These are phyloP conservation scores for Cyprinodon variegatus DNA, from an alignment of 2,113 vertebrate genomes.

Conservation along the genomic window DNA sequence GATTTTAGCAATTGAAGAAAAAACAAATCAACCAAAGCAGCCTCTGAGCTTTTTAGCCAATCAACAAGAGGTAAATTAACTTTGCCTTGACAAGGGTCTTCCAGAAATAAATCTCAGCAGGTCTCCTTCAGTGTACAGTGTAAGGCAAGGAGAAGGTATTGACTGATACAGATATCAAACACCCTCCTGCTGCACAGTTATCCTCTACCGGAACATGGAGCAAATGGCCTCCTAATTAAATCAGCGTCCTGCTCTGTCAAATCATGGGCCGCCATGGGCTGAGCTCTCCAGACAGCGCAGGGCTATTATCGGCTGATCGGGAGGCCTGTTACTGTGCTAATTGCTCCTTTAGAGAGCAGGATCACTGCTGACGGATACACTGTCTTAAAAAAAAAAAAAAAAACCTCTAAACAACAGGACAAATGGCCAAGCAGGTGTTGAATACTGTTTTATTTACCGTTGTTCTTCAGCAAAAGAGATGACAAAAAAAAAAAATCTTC, in stretches of 20 bases:
- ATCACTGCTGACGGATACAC: slow-evolving; percentile 66
- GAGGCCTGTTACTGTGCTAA: slow-evolving; percentile 88
- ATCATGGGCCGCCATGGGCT: slow-evolving; percentile 85
- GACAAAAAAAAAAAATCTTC: not conserved
- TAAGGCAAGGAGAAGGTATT: slow-evolving; percentile 64
- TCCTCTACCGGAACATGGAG: slow-evolving; percentile 83
- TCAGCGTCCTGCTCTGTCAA: slow-evolving; percentile 89
- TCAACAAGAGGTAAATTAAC: slow-evolving; percentile 28
- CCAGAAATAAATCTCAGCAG: slow-evolving; percentile 52
- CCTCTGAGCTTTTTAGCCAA: slow-evolving; percentile 5
- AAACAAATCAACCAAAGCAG: not conserved
- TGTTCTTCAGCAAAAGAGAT: slow-evolving; percentile 9
- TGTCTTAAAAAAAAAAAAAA: slow-evolving; percentile 44
- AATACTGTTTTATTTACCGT: slow-evolving; percentile 34
- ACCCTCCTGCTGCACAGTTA: slow-evolving; percentile 78
- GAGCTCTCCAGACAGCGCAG: slow-evolving; percentile 81
- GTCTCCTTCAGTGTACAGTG: slow-evolving; percentile 42
- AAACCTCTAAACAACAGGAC: slow-evolving; percentile 18
- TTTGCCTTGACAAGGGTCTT: slow-evolving; percentile 26
- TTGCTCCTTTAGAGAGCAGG: slow-evolving; percentile 85
- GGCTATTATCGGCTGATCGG: slow-evolving; percentile 88
- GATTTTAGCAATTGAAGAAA: slow-evolving; percentile 9
- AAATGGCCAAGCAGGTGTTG: not conserved
- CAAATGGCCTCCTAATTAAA: slow-evolving; percentile 96
- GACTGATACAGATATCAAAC: slow-evolving; percentile 75